Conservation (phyloP, 2,888 invertebrate species). For the Blera fallax region DNA sequence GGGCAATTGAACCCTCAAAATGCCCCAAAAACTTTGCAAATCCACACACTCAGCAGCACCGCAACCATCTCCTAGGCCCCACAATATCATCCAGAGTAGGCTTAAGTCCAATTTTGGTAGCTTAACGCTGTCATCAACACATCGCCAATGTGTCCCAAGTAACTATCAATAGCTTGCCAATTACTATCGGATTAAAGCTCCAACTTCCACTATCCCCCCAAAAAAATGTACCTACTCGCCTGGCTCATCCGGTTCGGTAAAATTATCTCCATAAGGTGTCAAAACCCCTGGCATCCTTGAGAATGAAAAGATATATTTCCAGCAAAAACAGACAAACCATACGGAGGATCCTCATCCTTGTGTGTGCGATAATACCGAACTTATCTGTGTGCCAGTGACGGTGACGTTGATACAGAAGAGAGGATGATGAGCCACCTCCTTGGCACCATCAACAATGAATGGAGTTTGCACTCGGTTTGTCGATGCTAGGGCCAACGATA, state of each 20-base stretch:
- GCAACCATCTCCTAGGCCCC: background rate
- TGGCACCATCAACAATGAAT: constrained; percentile 18
- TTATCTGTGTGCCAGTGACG: constrained; percentile 35
- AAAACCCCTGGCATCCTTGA: background rate
- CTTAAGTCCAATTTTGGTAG: background rate
- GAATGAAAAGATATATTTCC: background rate
- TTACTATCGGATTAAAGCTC: constrained; percentile 23
- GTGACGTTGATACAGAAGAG: constrained; percentile 22
- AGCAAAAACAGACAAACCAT: background rate
- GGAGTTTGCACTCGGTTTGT: constrained; percentile 8
- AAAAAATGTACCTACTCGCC: background rate
- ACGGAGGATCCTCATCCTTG: background rate
- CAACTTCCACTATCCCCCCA: background rate
- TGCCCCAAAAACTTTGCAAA: background rate
- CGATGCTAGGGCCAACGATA: background rate
- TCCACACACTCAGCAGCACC: background rate
- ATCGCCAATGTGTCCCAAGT: background rate
- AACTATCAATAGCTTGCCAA: background rate
- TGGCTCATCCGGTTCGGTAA: background rate
- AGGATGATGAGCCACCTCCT: background rate
- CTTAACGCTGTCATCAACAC: background rate
- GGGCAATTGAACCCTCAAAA: background rate
- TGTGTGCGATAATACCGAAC: constrained; percentile 27
- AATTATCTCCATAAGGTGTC: constrained; percentile 13
- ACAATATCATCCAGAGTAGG: background rate